phyloP scores from a whole-genome alignment of 2,888 invertebrate genomes.

The Asteroscopus sphinx region DNA sequence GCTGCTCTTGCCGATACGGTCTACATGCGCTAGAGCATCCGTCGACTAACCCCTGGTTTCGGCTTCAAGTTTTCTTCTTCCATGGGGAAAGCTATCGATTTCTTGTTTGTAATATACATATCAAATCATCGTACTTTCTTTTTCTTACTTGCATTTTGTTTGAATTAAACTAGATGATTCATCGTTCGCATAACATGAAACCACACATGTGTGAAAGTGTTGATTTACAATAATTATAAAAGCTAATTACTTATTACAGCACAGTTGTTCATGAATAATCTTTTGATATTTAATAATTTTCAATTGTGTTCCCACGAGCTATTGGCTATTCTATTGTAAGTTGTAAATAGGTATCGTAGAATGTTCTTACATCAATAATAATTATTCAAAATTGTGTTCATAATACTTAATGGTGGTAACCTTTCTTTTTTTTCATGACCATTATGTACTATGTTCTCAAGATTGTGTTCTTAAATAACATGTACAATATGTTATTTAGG shows the following conservation, averaged over 20 bases:
- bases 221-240: slow-evolving; percentile 47
- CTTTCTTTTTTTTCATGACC: slow-evolving; percentile 68
- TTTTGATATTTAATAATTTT: slow-evolving; percentile 64
- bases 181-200: slow-evolving; percentile 23
- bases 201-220: slow-evolving; percentile 49
- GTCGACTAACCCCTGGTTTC: slow-evolving; percentile 79
- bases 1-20: slow-evolving; percentile 85
- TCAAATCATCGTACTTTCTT: slow-evolving; percentile 48
- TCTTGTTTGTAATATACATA: slow-evolving; percentile 60
- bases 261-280: slow-evolving; percentile 55
- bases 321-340: slow-evolving; percentile 78
- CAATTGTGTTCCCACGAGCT: slow-evolving; percentile 77
- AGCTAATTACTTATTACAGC: slow-evolving; percentile 60
- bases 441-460: slow-evolving; percentile 62
- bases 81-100: slow-evolving; percentile 66
- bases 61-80: slow-evolving; percentile 70
- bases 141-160: slow-evolving; percentile 19
- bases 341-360: slow-evolving; percentile 62
- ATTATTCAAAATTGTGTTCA: slow-evolving; percentile 78
- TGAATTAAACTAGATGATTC: slow-evolving; percentile 25
- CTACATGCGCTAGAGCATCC: slow-evolving; percentile 82
- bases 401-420: slow-evolving; percentile 68
- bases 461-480: slow-evolving; percentile 59
- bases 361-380: slow-evolving; percentile 69
- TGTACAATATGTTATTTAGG: slow-evolving; percentile 42